Conservation (phyloP, 2,888 invertebrate genomes). For the Drosophila ustulata region DNA sequence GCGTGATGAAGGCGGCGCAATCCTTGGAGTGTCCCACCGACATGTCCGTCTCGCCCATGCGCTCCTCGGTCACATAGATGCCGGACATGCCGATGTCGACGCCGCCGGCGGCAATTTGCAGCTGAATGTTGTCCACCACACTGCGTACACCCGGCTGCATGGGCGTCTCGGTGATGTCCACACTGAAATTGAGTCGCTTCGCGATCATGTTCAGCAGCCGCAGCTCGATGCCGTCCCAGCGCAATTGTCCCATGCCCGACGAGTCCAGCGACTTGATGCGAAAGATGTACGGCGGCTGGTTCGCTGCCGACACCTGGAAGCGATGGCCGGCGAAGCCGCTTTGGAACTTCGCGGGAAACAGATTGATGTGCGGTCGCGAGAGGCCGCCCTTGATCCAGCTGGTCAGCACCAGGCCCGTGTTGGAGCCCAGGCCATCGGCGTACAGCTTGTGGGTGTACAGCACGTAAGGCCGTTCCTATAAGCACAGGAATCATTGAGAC, state of each 20-base stretch:
- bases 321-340: slow-evolving; percentile 91
- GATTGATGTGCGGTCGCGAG: slow-evolving; percentile 87
- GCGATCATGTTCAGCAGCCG: slow-evolving; percentile 88
- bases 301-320: slow-evolving; percentile 89
- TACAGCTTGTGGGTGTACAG: slow-evolving; percentile 91
- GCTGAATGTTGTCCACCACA: slow-evolving; percentile 87
- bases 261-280: slow-evolving; percentile 82
- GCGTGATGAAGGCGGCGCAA: slow-evolving; percentile 91
- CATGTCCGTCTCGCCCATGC: slow-evolving; percentile 87
- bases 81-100: slow-evolving; percentile 91
- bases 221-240: slow-evolving; percentile 91
- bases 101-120: slow-evolving; percentile 86
- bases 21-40: slow-evolving; percentile 89
- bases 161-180: slow-evolving; percentile 88
- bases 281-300: slow-evolving; percentile 91
- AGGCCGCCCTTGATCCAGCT: slow-evolving; percentile 89
- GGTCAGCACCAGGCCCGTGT: slow-evolving; percentile 88
- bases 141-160: slow-evolving; percentile 85
- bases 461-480: slow-evolving; percentile 89
- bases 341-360: slow-evolving; percentile 90
- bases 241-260: slow-evolving; percentile 71
- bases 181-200: slow-evolving; percentile 89
- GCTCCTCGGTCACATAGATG: slow-evolving; percentile 87
- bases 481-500: too few species aligned
- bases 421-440: slow-evolving; percentile 90